Percentiles rank a stretch among this genome's conserved stretches.
These are phyloP conservation scores for Pteropus alecto DNA, from an alignment of 2,113 vertebrate species.

Conservation along the genomic window DNA sequence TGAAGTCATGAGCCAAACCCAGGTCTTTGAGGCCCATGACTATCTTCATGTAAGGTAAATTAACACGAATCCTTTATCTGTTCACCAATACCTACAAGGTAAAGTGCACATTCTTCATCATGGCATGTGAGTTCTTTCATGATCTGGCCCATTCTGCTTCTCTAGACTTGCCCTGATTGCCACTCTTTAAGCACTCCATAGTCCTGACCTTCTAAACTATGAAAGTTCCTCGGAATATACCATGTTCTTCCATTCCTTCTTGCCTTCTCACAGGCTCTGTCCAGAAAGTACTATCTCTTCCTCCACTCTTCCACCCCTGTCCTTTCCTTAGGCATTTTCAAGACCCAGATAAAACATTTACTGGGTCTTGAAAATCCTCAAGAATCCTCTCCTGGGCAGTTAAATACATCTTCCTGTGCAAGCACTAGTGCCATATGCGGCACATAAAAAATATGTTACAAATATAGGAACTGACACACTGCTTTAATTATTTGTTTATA, in stretches of 20 bases:
- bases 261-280: not conserved
- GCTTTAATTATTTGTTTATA: not conserved
- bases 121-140: not conserved
- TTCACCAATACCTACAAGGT: not conserved
- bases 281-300: not conserved
- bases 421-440: not conserved
- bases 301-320: rapidly evolving
- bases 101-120: not conserved
- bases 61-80: not conserved
- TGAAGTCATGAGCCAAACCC: not conserved
- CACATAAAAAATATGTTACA: not conserved
- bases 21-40: not conserved
- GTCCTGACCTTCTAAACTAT: not conserved
- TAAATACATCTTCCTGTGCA: not conserved
- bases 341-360: not conserved
- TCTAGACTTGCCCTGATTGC: no score
- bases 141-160: not conserved
- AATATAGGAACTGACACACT: not conserved
- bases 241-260: not conserved
- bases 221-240: not conserved
- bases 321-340: not conserved
- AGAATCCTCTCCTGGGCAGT: not conserved
- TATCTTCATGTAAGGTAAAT: no score
- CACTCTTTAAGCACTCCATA: no score
- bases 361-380: not conserved